These are phyloP conservation scores for Drosophila triauraria DNA, from an alignment of 1,140 invertebrate genomes.

Conservation along the genomic window DNA sequence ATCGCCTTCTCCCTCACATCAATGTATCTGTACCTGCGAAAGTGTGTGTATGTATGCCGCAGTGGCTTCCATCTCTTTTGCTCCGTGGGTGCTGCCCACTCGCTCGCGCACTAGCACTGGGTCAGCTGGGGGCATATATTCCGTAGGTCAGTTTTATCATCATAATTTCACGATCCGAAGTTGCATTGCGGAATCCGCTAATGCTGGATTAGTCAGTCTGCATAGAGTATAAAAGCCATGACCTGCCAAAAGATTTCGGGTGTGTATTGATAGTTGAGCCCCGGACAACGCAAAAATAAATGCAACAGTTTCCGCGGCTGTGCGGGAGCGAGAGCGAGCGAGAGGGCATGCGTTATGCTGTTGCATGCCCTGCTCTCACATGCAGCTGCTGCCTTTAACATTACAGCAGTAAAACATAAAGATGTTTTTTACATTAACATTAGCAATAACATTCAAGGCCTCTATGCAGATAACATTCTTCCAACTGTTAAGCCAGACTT, in stretches of 20 bases:
- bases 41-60: background rate
- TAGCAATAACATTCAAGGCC: background rate
- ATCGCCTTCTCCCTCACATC: background rate
- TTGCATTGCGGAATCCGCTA: background rate
- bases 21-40: background rate
- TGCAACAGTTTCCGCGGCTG: conserved; percentile 2
- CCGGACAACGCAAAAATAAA: conserved; percentile 31
- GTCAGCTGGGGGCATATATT: background rate
- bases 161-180: background rate
- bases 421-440: background rate
- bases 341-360: background rate
- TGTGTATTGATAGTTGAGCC: conserved; percentile 21
- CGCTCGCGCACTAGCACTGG: conserved; percentile 6
- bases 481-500: background rate
- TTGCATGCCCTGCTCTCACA: conserved; percentile 4
- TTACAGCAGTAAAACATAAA: background rate
- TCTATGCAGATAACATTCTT: background rate
- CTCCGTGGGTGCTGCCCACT: background rate
- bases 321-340: background rate
- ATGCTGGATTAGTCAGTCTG: background rate
- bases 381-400: conserved; percentile 5
- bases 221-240: background rate
- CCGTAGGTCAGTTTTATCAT: background rate
- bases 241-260: background rate
- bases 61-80: conserved; percentile 8